These are phyloP conservation scores for Pantala flavescens DNA, from an alignment of 1,140 invertebrate genomes.

Conservation along the genomic window DNA sequence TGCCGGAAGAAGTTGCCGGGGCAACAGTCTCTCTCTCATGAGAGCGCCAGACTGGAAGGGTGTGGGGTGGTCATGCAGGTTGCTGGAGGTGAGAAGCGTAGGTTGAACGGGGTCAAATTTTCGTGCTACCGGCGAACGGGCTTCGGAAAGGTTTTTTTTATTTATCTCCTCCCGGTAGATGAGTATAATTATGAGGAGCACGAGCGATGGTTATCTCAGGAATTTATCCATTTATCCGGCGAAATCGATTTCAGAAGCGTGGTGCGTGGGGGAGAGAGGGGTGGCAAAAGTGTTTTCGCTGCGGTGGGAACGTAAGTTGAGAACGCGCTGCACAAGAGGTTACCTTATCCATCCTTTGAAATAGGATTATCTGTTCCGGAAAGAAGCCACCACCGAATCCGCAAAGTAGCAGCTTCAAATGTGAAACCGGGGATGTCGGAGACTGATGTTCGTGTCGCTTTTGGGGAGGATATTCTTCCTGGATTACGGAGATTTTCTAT, in stretches of 20 bases:
- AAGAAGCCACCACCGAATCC: too few relatives aligned
- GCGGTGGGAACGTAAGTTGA: too few relatives aligned
- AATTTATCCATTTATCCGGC: neutral
- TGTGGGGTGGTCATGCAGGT: neutral
- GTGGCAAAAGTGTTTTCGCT: too few relatives aligned
- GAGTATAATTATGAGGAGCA: neutral
- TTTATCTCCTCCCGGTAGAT: neutral
- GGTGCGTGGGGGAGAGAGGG: too few relatives aligned
- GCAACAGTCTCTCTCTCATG: neutral
- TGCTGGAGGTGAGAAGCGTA: neutral
- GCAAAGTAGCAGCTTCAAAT: too few relatives aligned
- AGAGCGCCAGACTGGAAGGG: neutral
- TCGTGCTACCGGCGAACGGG: neutral
- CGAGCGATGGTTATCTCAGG: neutral
- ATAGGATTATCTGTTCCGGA: too few relatives aligned
- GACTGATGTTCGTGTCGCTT: too few relatives aligned
- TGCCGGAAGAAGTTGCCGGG: neutral
- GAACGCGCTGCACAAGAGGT: too few relatives aligned
- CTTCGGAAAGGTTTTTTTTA: neutral
- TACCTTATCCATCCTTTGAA: too few relatives aligned
- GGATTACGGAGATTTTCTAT: too few relatives aligned
- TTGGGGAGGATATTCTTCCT: too few relatives aligned
- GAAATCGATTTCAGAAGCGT: neutral
- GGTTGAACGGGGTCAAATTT: constrained; percentile 1
- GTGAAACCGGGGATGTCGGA: too few relatives aligned